Evolutionary conservation across 2,888 invertebrate genomes (phyloP), one percentile per base, ranked within the genome.

Genomic region (Villa cingulata): DNA sequence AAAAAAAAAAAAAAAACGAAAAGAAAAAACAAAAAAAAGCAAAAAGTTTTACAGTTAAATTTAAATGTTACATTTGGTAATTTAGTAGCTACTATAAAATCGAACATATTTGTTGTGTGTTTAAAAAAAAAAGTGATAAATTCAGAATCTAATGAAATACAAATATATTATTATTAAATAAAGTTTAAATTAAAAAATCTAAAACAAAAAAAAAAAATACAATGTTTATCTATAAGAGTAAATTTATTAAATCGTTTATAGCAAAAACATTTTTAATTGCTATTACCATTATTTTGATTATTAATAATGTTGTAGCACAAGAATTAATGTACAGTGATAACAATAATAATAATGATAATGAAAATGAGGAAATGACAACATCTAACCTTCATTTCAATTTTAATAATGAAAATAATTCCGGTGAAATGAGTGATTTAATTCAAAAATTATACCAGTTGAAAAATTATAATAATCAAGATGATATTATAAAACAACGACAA

Each of bases 291-390:
- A 4, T 12, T 32, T 32, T 32, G 12, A 32, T 12, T 12, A 7
- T 32, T 12, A 32, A 32, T 32, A 32, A 32, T 32, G 29, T 32
- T 12, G 12, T 32, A 12, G 29, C 29, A 32, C 29, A 32, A 32
- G 29, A 32, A 32, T 32, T 32, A 32, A 32, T 32, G 29, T 32
- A 4, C 12, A 32, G 7, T 23, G 7, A 7, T 23, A 7, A 23
- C 7, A 23, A 7, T 23, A 23, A 23, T 23, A 23, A 23, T 23
- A 23, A 23, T 23, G 7, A 23, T 23, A 23, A 23, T 23, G 7
- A 23, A 15, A 43, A 46, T 42, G 51, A 51, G 39, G 51, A 51
- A 39, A 34, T 46, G 15, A 45, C 45, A 43, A 39, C 46, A n/a
- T 17, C 43, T 12, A 39, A 43, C 32, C 39, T 46, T 39, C 42